These are phyloP conservation scores for Meandrusa payeni DNA, from an alignment of 2,888 invertebrate genomes.

Conservation along the genomic window DNA sequence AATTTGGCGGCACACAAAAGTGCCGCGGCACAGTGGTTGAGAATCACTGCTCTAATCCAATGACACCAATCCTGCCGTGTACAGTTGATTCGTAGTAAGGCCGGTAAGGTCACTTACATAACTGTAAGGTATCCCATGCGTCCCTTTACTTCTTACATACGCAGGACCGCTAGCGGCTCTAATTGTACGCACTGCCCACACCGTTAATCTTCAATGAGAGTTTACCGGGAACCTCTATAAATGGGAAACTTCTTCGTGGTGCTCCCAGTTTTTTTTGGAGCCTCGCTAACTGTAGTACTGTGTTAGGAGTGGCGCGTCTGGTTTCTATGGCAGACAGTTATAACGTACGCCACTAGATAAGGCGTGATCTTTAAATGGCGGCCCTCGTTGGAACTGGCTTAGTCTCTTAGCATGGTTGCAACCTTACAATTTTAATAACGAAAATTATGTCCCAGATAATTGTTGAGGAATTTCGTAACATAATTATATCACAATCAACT, in stretches of 20 bases:
- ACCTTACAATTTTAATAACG: too few relatives aligned
- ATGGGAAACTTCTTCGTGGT: slow-evolving; percentile 36
- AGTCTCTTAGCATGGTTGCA: too few relatives aligned
- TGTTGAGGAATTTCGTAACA: too few relatives aligned
- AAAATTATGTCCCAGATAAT: too few relatives aligned
- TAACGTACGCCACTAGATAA: slow-evolving; percentile 24
- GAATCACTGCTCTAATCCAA: too few relatives aligned
- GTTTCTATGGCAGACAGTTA: slow-evolving; percentile 30
- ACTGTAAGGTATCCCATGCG: slow-evolving; percentile 13
- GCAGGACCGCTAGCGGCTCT: slow-evolving; percentile 30
- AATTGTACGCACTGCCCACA: slow-evolving; percentile 42
- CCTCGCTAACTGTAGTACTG: slow-evolving; percentile 39
- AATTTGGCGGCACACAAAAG: too few relatives aligned
- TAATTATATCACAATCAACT: too few relatives aligned
- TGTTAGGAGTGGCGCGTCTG: slow-evolving; percentile 28
- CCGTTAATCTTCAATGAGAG: slow-evolving; percentile 45
- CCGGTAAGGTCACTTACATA: slow-evolving; percentile 5
- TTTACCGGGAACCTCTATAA: slow-evolving; percentile 44
- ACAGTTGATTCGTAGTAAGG: slow-evolving; percentile 8
- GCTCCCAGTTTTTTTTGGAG: slow-evolving; percentile 40
- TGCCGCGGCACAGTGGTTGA: too few relatives aligned
- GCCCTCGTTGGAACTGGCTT: neutral
- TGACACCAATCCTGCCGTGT: neutral
- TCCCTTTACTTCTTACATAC: slow-evolving; percentile 27
- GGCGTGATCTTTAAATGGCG: slow-evolving; percentile 27